These are phyloP conservation scores for Spinus pinus DNA, from an alignment of 2,797 vertebrate genomes.

Conservation along the genomic window DNA sequence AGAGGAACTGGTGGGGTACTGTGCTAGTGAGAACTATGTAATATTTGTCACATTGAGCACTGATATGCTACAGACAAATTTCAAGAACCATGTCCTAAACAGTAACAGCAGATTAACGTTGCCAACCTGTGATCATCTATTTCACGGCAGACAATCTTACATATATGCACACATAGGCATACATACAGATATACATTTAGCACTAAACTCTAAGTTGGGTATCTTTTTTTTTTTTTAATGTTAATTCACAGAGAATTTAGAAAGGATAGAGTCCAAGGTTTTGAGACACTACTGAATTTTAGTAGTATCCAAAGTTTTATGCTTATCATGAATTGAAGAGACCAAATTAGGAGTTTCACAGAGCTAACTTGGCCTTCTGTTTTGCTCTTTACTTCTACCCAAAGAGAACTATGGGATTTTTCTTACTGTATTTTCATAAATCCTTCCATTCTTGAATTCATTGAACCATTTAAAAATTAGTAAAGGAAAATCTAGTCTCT, in stretches of 20 bases:
- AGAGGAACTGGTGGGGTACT: background rate
- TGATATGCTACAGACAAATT: background rate
- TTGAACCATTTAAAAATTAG: background rate
- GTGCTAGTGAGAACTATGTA: background rate
- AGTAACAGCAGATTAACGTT: background rate
- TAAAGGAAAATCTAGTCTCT: background rate
- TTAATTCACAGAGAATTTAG: background rate
- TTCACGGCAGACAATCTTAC: background rate
- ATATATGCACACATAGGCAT: background rate
- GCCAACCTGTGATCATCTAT: background rate
- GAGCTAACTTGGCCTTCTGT: background rate
- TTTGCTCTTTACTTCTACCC: background rate
- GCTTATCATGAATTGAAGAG: background rate
- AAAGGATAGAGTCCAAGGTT: background rate
- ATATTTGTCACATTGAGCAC: background rate
- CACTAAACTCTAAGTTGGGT: background rate
- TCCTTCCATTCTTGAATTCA: background rate
- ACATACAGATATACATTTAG: background rate
- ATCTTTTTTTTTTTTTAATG: background rate
- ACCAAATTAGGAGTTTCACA: background rate
- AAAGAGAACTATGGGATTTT: rapidly evolving
- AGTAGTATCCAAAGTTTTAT: background rate
- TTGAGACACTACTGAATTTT: background rate
- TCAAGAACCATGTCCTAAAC: background rate
- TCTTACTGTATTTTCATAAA: background rate